phyloP scores from a whole-genome alignment of 1,140 invertebrate species.

The Ctenoplectra terminalis region DNA sequence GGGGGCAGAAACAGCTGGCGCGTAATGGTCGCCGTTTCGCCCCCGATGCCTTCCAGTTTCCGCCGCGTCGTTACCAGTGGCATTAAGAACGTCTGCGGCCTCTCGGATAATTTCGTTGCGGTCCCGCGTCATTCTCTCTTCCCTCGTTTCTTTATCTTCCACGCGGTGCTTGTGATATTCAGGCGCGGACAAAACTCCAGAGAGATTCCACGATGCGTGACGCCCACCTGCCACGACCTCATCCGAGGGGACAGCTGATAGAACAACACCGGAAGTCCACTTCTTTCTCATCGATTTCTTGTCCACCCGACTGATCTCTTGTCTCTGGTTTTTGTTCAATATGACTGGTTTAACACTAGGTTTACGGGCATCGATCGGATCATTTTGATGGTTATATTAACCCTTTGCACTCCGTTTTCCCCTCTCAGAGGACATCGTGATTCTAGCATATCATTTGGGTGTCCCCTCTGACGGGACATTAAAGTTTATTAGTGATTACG shows the following conservation, averaged over 20 bases:
- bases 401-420: no score
- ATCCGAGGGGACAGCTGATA: conserved; percentile 45
- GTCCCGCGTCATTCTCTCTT: conserved; percentile 17
- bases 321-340: not conserved
- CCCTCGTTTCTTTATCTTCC: conserved; percentile 17
- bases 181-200: not conserved
- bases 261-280: conserved; percentile 9
- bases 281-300: conserved; percentile 15
- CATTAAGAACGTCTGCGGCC: conserved; percentile 44
- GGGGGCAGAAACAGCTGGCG: conserved; percentile 29
- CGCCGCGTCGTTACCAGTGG: conserved; percentile 10
- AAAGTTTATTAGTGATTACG: no score
- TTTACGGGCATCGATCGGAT: no score
- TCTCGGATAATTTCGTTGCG: conserved; percentile 50
- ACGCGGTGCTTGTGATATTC: not conserved
- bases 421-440: no score
- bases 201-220: conserved; percentile 53
- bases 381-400: no score
- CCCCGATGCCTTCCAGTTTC: conserved; percentile 15
- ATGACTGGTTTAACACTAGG: no score
- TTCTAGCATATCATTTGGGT: no score
- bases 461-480: no score
- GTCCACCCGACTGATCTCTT: not conserved
- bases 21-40: conserved; percentile 41
- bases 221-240: conserved; percentile 50